A percentile compares a stretch with the other conserved stretches of the same genome.
Evolutionary conservation across 2,888 invertebrate species (phyloP).

Genomic region (Merodon equestris): DNA sequence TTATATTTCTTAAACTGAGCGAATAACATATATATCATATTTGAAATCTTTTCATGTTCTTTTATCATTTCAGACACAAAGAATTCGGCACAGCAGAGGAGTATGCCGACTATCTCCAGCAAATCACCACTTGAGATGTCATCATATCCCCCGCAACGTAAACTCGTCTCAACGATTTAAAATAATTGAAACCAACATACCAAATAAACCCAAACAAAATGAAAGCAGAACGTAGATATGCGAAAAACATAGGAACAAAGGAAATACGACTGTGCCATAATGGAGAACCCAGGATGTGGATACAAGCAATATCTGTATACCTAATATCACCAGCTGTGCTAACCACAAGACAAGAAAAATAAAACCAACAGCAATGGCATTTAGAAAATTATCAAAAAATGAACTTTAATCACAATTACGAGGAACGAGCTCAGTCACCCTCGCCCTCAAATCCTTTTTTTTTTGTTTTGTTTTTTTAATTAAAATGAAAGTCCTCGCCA

Average conservation of each 20-base stretch:
- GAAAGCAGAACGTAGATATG: slow-evolving; percentile 56
- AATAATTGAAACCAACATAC: slow-evolving; percentile 52
- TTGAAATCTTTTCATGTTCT: too few relatives aligned
- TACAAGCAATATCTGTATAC: slow-evolving; percentile 16
- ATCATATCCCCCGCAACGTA: slow-evolving; percentile 25
- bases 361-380: slow-evolving; percentile 20
- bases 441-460: background rate
- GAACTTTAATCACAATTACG: slow-evolving; percentile 17
- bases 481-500: slow-evolving; percentile 41
- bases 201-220: slow-evolving; percentile 67
- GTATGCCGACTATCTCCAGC: slow-evolving; percentile 75
- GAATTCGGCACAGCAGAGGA: slow-evolving; percentile 76
- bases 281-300: slow-evolving; percentile 22
- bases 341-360: slow-evolving; percentile 16
- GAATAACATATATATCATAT: too few relatives aligned
- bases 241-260: slow-evolving; percentile 49
- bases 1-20: too few relatives aligned
- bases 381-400: slow-evolving; percentile 15
- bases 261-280: slow-evolving; percentile 49
- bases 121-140: slow-evolving; percentile 71
- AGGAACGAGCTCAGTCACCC: slow-evolving; percentile 2
- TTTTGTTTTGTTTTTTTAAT: slow-evolving; percentile 22
- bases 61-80: slow-evolving; percentile 64
- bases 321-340: background rate
- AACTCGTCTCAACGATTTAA: slow-evolving; percentile 43